Base-by-base conservation (phyloP, 2,888 invertebrate species). In the Trichogramma dendrolimi region DNA sequence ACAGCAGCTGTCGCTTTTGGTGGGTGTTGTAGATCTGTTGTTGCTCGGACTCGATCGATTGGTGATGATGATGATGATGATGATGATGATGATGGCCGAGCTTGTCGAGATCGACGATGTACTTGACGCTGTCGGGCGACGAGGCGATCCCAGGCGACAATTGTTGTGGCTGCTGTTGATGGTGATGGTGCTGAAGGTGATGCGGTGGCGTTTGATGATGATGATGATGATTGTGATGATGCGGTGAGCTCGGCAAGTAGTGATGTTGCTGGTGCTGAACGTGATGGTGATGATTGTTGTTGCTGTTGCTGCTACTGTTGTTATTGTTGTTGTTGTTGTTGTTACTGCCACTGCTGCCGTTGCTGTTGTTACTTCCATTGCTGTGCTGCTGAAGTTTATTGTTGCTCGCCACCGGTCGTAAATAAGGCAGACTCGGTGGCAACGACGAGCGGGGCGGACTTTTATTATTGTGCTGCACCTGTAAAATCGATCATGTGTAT, bases 51-150 rank as follows among this genome's bases (percentile, higher is more conserved):
- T 58, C 6, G 53, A 10, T 6, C 57, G 27, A 44, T 41, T 55
- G 27, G 70, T 71, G 49, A 79, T 80, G 50, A 79, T 67, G 59
- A 80, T 80, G 14, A 76, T 77, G 60, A 78, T 75, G 57, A 74
- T 73, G 55, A 73, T 73, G 52, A 71, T 71, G 10, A 71, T 67
- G 10, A 6, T 64, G 64, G 4, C 60, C 55, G 8, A 63, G 51
- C 47, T 73, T 75, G 56, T 80, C 81, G 56, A 80, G 68, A 61
- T 81, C 81, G 40, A 78, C 78, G 63, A 80, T 77, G 60, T 75
- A 75, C 57, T 74, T 72, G 11, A 71, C 68, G 14, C 61, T 61
- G 11, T 61, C 63, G 7, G 66, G 66, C 11, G 63, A 61, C 14
- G 62, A 55, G 0, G 44, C 65, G 61, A 62, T 61, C n/a, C 50